Evolutionary conservation across 2,797 vertebrate species (phyloP), one percentile per base, ranked within the genome.

Genomic region (Cyclopterus lumpus): DNA sequence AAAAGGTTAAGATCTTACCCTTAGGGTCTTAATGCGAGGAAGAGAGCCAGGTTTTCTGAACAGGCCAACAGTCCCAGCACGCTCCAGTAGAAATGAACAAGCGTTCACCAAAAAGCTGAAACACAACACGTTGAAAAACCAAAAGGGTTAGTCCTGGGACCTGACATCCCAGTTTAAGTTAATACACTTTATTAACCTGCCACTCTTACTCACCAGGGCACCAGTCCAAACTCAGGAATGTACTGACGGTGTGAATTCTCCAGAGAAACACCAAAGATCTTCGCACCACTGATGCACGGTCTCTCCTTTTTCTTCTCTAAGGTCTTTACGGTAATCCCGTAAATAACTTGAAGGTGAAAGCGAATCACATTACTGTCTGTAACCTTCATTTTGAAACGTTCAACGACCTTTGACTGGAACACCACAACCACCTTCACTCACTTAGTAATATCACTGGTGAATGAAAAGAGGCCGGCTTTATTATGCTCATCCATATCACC

Each of bases 11-110:
- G 22, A 3, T 67, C 82, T 74, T 80, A 98, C 97, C 92, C 96
- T 96, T 72, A 98, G 88, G 7, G 88, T 86, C 91, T 94, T 97
- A 22, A 97, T 93, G 60, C 97, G 95, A 86, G 91, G 90, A 70
- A 96, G 91, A 73, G 97, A 97, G 73, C 96, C 96, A 80, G 96
- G 95, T 88, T 96, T 97, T 65, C 97, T 95, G 92, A 98, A 98
- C 83, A 97, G 95, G 40, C 97, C 97, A 71, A 97, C 96, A 0
- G 95, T 96, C 30, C 94, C 93, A 73, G 89, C 71, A 16, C 97
- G 92, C 30, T 95, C 91, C 92, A 95, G 92, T 59, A 98, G 93
- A 86, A 92, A 92, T 1, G 89, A 90, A 73, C 96, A 97, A 12
- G 93, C 91, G 49, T 95, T 94, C 76, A 96, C 93, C 61, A 98